A percentile compares a stretch with the other conserved stretches of the same genome.
phyloP scores from a whole-genome alignment of 2,888 invertebrate species.

The Nemapogon koenigi region DNA sequence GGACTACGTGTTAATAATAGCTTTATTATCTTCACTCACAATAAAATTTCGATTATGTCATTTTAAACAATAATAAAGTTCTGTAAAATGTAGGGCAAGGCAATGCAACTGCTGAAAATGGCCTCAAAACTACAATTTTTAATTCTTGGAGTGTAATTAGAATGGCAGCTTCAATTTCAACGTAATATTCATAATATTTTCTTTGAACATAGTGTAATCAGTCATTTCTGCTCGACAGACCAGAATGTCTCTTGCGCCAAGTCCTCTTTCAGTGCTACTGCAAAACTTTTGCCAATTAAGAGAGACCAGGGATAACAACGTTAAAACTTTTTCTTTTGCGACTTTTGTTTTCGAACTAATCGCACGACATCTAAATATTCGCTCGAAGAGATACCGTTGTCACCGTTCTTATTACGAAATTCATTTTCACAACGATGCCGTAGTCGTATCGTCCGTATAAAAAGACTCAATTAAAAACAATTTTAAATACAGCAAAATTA shows the following conservation, averaged over 20 bases:
- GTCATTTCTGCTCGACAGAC: slow-evolving; percentile 11
- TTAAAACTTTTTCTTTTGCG: slow-evolving; percentile 23
- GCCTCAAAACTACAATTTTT: too few relatives aligned
- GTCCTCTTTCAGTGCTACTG: slow-evolving; percentile 9
- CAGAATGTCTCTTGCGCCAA: slow-evolving; percentile 8
- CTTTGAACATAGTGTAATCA: slow-evolving; percentile 10
- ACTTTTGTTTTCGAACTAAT: slow-evolving; percentile 26
- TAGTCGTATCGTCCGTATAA: not conserved
- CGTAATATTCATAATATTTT: slow-evolving; percentile 5
- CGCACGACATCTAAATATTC: slow-evolving; percentile 23
- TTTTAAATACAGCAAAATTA: too few relatives aligned
- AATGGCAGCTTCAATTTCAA: too few relatives aligned
- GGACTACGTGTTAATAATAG: slow-evolving; percentile 4
- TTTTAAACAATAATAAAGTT: too few relatives aligned
- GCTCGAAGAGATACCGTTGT: slow-evolving; percentile 2
- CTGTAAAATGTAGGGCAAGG: too few relatives aligned
- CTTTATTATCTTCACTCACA: too few relatives aligned
- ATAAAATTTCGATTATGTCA: too few relatives aligned
- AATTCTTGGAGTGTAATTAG: too few relatives aligned
- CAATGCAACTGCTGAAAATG: too few relatives aligned
- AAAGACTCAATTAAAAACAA: not conserved
- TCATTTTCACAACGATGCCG: slow-evolving; percentile 3
- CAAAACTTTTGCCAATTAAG: slow-evolving; percentile 31
- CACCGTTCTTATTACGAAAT: slow-evolving; percentile 6
- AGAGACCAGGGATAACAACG: slow-evolving; percentile 24